These are phyloP conservation scores for Helicoverpa zea DNA, from an alignment of 1,140 invertebrate genomes.

Conservation along the genomic window DNA sequence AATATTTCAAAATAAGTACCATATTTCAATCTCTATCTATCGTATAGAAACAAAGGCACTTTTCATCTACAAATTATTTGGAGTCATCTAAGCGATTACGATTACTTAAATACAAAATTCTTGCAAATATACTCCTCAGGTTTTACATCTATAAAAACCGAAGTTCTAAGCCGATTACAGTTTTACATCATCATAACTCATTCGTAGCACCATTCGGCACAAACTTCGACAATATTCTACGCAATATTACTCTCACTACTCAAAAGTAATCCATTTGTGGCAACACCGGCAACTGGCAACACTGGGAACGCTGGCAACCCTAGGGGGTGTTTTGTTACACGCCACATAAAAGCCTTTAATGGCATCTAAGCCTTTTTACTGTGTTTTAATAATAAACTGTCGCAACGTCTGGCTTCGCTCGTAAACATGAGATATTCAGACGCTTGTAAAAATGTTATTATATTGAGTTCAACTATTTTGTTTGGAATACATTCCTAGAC, in stretches of 20 bases:
- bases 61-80: too few species aligned
- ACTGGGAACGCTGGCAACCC: background rate
- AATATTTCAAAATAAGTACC: too few species aligned
- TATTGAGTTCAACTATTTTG: conserved; percentile 19
- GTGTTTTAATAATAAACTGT: conserved; percentile 45
- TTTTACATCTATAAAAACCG: too few species aligned
- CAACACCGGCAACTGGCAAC: too few species aligned
- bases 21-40: too few species aligned
- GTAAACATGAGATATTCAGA: conserved; percentile 4
- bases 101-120: too few species aligned
- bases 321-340: conserved; percentile 41
- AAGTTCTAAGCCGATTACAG: background rate
- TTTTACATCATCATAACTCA: conserved; percentile 8
- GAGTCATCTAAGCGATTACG: too few species aligned
- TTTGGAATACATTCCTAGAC: background rate
- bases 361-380: conserved; percentile 40
- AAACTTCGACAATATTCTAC: too few species aligned
- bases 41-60: too few species aligned
- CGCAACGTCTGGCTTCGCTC: background rate
- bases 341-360: conserved; percentile 43
- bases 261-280: conserved; percentile 44
- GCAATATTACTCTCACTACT: conserved; percentile 5
- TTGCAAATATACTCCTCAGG: too few species aligned
- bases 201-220: background rate
- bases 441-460: conserved; percentile 8